Evolutionary conservation across 2,113 vertebrate species (phyloP), one percentile per base, ranked within the genome.

Genomic region (Reinhardtius hippoglossoides): DNA sequence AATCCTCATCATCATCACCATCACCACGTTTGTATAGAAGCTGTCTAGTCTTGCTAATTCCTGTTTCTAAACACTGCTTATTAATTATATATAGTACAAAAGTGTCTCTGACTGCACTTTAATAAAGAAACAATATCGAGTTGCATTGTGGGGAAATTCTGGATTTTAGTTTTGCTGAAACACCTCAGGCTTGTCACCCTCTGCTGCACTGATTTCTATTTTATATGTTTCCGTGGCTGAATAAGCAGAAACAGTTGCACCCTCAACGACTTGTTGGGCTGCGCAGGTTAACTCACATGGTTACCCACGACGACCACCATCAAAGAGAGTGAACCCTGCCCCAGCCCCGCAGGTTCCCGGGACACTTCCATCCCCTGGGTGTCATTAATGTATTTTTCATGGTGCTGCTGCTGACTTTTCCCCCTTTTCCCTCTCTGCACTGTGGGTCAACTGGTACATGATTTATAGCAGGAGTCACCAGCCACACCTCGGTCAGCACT

Each of bases 351-450:
- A 0, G 67, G 54, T 5, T 35, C 58, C 63, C 7, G 3, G 0
- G 40, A 46, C 61, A 57, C 63, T 35, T 35, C 57, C 63, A 13
- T 42, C 73, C 57, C 55, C 65, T 21, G 50, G 26, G 74, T 65
- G 65, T 80, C 42, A 67, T 76, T 77, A 12, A 63, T 87, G 66
- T 65, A 84, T 88, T 83, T 83, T 85, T 90, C 63, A 87, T 71
- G 71, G 56, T 24, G 55, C 62, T 5, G 27, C 67, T 56, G 48
- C 23, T 56, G 40, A n/a, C 58, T 31, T 31, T 31, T 6, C 31
- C 31, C n/a, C 2, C 21, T 56, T 21, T 61, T 71, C 40, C 48
- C 44, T 70, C n/a, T 23, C 16, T 6, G 8, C 56, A 18, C 58
- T 40, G 2, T 37, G 73, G 61, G 31, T 82, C 73, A 71, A 23